A percentile compares a stretch with the other conserved stretches of the same genome.
Conservation (phyloP, 2,888 invertebrate genomes). For the Mythimna pallens region DNA sequence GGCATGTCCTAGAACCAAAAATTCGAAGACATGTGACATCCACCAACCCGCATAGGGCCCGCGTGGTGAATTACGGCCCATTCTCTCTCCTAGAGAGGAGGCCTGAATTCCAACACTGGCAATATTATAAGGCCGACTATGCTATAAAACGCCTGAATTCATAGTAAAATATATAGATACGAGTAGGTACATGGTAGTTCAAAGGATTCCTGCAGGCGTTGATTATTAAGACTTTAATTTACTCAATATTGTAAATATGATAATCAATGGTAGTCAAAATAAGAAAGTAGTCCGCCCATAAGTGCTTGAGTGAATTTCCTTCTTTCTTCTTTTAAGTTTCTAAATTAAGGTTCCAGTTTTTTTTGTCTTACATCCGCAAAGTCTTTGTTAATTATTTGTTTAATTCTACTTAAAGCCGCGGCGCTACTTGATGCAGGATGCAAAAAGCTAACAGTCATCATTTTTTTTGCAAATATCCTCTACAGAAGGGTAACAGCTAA, state of each 20-base stretch:
- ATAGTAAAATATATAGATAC: not conserved
- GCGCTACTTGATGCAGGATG: not conserved
- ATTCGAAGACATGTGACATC: too few species aligned
- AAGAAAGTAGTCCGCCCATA: not conserved
- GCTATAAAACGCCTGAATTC: not conserved
- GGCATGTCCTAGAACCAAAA: too few species aligned
- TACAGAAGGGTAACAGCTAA: slow-evolving; percentile 12
- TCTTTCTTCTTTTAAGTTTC: not conserved
- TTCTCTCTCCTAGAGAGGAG: too few species aligned
- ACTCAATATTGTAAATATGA: not conserved
- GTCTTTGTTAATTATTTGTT: not conserved
- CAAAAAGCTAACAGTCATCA: not conserved
- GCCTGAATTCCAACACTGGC: too few species aligned
- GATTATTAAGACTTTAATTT: not conserved
- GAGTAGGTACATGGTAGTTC: not conserved
- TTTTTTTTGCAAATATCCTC: not conserved
- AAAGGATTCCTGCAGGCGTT: not conserved
- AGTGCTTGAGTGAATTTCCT: not conserved
- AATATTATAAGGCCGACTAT: too few species aligned
- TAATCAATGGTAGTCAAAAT: not conserved
- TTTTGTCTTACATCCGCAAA: not conserved
- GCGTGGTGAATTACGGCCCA: too few species aligned
- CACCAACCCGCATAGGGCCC: too few species aligned
- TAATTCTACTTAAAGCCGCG: not conserved
- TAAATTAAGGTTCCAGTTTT: too few species aligned